phyloP scores from a whole-genome alignment of 2,797 vertebrate species.

The Gymnothorax reevesii region DNA sequence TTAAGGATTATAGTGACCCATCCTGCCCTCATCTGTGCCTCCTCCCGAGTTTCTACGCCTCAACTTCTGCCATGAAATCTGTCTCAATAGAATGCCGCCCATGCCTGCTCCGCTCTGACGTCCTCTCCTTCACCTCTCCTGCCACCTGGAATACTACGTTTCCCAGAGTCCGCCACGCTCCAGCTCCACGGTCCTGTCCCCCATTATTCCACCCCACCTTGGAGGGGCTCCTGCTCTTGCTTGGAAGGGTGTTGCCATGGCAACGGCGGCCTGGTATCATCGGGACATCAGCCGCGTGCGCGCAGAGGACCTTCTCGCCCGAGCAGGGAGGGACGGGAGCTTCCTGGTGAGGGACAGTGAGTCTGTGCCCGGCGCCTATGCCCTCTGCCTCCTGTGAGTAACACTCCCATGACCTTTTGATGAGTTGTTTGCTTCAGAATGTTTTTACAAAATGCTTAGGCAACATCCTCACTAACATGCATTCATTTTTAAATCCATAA shows the following conservation, averaged over 20 bases:
- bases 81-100: background rate
- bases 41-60: background rate
- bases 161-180: background rate
- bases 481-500: no score
- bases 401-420: background rate
- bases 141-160: conserved; percentile 3
- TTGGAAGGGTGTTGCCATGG: conserved; percentile 55
- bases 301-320: conserved; percentile 83
- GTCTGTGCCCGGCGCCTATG: conserved; percentile 84
- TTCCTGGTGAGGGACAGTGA: conserved; percentile 89
- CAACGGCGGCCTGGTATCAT: conserved; percentile 80
- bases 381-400: conserved; percentile 88
- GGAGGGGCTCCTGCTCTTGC: background rate
- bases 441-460: no score
- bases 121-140: background rate
- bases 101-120: background rate
- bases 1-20: background rate
- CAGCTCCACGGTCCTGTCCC: background rate
- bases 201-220: background rate
- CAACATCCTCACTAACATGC: no score
- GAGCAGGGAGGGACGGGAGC: conserved; percentile 81
- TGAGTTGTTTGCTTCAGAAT: background rate
- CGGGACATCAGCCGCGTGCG: conserved; percentile 83
- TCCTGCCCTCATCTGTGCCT: background rate
- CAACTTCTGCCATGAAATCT: conserved; percentile 2